These are phyloP conservation scores for Malthinus flaveolus DNA, from an alignment of 2,888 invertebrate species.

Conservation along the genomic window DNA sequence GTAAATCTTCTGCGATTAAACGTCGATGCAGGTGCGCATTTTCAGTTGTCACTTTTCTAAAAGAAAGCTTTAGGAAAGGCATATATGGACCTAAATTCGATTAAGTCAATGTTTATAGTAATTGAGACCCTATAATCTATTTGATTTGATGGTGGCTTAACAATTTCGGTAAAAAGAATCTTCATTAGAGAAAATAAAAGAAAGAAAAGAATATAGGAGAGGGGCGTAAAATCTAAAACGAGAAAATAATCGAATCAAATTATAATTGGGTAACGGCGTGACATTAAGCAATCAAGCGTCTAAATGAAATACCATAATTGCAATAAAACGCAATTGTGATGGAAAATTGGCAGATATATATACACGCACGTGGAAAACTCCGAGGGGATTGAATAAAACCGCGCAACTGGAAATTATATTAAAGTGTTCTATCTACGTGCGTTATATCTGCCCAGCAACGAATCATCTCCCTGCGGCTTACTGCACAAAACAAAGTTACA, in stretches of 20 bases:
- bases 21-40: no score
- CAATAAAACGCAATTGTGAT: constrained; percentile 47
- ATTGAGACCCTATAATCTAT: no score
- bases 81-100: no score
- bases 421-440: constrained; percentile 44
- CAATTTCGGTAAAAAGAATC: no score
- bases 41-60: no score
- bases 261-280: constrained; percentile 1
- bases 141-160: no score
- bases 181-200: no score
- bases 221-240: background rate
- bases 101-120: no score
- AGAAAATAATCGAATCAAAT: constrained; percentile 1
- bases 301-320: constrained; percentile 38
- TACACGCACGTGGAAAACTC: constrained; percentile 51
- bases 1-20: no score
- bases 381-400: constrained; percentile 52
- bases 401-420: constrained; percentile 53
- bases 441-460: constrained; percentile 33
- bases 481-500: constrained; percentile 54
- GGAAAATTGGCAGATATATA: constrained; percentile 46
- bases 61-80: no score
- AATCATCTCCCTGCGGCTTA: constrained; percentile 49
- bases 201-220: no score
- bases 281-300: background rate